phyloP scores from a whole-genome alignment of 2,113 vertebrate species.

The Centrocercus urophasianus region DNA sequence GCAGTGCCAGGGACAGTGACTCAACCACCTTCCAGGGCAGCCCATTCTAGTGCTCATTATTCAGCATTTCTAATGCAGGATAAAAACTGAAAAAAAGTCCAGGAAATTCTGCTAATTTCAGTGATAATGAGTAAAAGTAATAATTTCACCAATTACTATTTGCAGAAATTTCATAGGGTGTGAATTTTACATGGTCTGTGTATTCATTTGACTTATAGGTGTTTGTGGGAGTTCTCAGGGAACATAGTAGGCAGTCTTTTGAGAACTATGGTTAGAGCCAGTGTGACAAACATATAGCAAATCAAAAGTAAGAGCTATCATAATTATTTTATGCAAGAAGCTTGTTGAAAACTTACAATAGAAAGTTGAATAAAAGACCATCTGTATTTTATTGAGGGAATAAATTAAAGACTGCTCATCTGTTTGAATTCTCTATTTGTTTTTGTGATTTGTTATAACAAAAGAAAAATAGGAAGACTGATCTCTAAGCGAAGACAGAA shows the following conservation, averaged over 20 bases:
- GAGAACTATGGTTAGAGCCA: not conserved
- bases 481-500: not conserved
- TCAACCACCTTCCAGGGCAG: too few relatives aligned
- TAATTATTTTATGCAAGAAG: not conserved
- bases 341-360: not conserved
- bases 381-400: not conserved
- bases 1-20: too few relatives aligned
- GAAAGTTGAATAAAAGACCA: not conserved
- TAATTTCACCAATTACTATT: not conserved
- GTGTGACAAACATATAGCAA: not conserved
- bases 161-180: not conserved
- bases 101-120: not conserved
- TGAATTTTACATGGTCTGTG: not conserved
- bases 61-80: not conserved
- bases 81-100: not conserved
- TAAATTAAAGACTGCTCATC: not conserved
- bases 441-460: not conserved
- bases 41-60: not conserved
- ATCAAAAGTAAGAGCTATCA: not conserved
- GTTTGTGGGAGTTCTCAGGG: not conserved
- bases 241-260: not conserved
- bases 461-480: not conserved
- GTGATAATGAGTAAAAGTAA: not conserved
- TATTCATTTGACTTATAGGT: not conserved
- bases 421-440: not conserved